Evolutionary conservation across 1,140 invertebrate species (phyloP), one percentile per base, ranked within the genome.

Genomic region (Lasaia peninsularis): DNA sequence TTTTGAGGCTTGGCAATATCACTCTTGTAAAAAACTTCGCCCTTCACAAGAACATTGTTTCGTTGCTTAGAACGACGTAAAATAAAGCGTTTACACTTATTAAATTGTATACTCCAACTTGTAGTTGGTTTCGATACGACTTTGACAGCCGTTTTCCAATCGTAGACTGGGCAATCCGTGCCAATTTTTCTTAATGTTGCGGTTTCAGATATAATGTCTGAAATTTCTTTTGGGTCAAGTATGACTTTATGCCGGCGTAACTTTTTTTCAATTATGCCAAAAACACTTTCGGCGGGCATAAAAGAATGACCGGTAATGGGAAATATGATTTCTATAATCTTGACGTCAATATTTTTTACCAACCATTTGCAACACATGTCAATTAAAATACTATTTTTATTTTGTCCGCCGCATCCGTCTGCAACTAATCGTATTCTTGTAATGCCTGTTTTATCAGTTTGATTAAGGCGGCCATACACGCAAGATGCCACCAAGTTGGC

Each of bases 371-470:
- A 56, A 16, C 53, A 62, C 53, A 62, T 62, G 18, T 40, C 56
- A n/a, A 75, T 44, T 12, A 78, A 16, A 12, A 59, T 64, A 20
- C 49, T 35, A 60, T 78, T 74, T 60, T 70, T 72, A 57, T 63
- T 74, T 71, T 75, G 69, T 6, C 58, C 66, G 11, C 60, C 66
- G 34, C 66, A 75, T 48, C 67, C 68, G 53, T 75, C 72, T 2
- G 69, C 65, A 34, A 72, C 54, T 32, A 74, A 65, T 9, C 58
- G 54, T 49, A 69, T 67, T 20, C 37, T 40, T 11, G 33, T 16
- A 11, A 62, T 59, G 37, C 33, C 56, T 14, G 18, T 35, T 49
- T 50, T 56, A 16, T 66, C 35, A 6, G 40, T 54, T 44, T 33
- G 12, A 37, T 53, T 58, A 12, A 62, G 50, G 4, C 60, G 24